These are phyloP conservation scores for Diadromus collaris DNA, from an alignment of 2,888 invertebrate genomes.

Conservation along the genomic window DNA sequence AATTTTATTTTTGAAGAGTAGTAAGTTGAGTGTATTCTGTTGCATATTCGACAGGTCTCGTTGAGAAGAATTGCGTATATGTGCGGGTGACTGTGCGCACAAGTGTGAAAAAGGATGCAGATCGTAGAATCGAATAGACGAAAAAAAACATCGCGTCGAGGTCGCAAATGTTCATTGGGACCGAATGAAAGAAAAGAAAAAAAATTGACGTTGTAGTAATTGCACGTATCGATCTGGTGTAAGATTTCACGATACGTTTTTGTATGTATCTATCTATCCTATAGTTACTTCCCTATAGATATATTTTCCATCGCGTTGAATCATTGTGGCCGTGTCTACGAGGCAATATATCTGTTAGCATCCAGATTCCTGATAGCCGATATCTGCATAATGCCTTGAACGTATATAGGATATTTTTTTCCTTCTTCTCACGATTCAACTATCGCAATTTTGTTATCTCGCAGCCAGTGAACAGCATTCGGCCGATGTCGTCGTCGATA, in stretches of 20 bases:
- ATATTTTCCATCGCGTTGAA: conserved; percentile 16
- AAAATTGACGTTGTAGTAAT: neutral
- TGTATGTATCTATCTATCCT: conserved; percentile 10
- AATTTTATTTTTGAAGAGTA: conserved; percentile 33
- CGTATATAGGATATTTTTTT: conserved; percentile 3
- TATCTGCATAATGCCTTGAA: neutral
- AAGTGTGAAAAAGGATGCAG: conserved; percentile 48
- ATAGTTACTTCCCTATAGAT: neutral
- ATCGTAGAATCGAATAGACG: conserved; percentile 24
- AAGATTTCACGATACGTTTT: conserved; percentile 8
- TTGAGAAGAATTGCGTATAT: conserved; percentile 11
- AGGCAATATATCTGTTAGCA: conserved; percentile 21
- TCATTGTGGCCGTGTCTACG: conserved; percentile 4
- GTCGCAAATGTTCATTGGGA: neutral
- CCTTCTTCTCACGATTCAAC: conserved; percentile 41
- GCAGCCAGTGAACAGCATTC: conserved; percentile 8
- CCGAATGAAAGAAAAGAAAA: neutral
- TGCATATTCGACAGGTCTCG: conserved; percentile 25
- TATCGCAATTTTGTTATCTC: conserved; percentile 55
- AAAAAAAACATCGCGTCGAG: conserved; percentile 17
- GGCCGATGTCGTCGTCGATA: conserved; percentile 52
- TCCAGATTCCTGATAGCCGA: conserved; percentile 27
- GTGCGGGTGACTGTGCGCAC: neutral
- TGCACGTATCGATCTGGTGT: neutral
- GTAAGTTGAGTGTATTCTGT: conserved; percentile 34